phyloP scores from a whole-genome alignment of 1,140 invertebrate genomes.

The Cryptotermes secundus region DNA sequence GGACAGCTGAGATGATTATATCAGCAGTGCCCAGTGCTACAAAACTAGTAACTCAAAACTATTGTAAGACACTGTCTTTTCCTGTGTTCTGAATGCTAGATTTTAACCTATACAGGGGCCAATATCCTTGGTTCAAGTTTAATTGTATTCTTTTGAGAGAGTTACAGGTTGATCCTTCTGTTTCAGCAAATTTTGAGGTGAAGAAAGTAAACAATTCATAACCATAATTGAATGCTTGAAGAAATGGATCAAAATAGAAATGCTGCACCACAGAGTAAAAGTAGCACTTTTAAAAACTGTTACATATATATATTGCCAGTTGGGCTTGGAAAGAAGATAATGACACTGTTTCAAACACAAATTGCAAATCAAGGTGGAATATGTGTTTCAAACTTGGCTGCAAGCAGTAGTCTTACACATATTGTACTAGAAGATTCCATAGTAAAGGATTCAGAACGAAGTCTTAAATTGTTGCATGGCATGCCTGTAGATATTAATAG shows the following conservation, averaged over 20 bases:
- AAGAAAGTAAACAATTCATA: too few relatives aligned
- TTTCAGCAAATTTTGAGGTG: too few relatives aligned
- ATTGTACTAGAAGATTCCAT: slow-evolving; percentile 10
- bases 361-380: neutral
- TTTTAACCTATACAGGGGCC: too few relatives aligned
- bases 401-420: neutral
- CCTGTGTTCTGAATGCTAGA: too few relatives aligned
- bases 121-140: too few relatives aligned
- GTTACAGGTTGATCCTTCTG: too few relatives aligned
- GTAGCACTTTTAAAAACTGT: neutral
- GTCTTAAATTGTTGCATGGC: neutral
- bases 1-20: too few relatives aligned
- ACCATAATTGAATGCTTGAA: neutral
- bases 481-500: neutral
- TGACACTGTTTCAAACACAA: slow-evolving; percentile 16
- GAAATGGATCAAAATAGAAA: neutral
- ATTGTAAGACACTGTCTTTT: too few relatives aligned
- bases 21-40: too few relatives aligned
- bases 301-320: slow-evolving; percentile 14
- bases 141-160: too few relatives aligned
- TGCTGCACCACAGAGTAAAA: neutral
- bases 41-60: too few relatives aligned
- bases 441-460: neutral
- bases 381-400: neutral
- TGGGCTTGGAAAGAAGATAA: neutral